Base-by-base conservation (phyloP, 53 echinoderm and acorn worm genomes). In the Patiria pectinifera region DNA sequence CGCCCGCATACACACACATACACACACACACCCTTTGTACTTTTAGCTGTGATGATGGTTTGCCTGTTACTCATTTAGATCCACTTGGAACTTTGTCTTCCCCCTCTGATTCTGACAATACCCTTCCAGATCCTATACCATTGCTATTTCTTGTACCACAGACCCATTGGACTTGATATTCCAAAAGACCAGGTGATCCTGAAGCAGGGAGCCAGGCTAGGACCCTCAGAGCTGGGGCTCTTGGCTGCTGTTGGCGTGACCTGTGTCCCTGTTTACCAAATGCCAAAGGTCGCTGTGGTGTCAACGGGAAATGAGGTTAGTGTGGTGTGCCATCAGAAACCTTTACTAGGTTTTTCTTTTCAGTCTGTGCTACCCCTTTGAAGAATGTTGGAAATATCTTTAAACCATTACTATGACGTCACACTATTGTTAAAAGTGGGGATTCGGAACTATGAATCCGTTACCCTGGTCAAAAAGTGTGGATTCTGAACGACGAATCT, bases 221-320 rank as follows among this genome's bases (percentile, higher is more conserved):
- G 98, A 59, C 96, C 98, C 15, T 86, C 95, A 8, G 98, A 98
- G 91, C 86, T 98, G 13, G 98, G 98, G 26, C 92, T 98, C 18
- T 18, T 96, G 46, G 98, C 98, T 16, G 94, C 96, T 26, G 96
- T 98, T 18, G 98, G 98, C 19, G 91, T 96, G 48, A 93, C 93
- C 12, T 83, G 95, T 74, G 71, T 96, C 53, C 90, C 76, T 13
- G 95, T 95, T 61, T 92, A 92, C 84, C 77, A 76, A 71, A 81
- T 86, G 83, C 98, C 98, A 46, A 87, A 83, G n/a, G 98, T 98
- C 8, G 98, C 96, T 22, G 95, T 98, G 22, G 47, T 96, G 48
- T 98, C 98, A 80, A 98, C 98, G 46, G 98, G 98, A 69, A 95
- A 96, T 85, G 98, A 98, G 98, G 98, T 94, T 59, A 88, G 92